Evolutionary conservation across 30 jellyfish, hydroid and myxozoan genomes (phyloP), one percentile per base, ranked within the genome.

Genomic region (Cassiopea andromeda): DNA sequence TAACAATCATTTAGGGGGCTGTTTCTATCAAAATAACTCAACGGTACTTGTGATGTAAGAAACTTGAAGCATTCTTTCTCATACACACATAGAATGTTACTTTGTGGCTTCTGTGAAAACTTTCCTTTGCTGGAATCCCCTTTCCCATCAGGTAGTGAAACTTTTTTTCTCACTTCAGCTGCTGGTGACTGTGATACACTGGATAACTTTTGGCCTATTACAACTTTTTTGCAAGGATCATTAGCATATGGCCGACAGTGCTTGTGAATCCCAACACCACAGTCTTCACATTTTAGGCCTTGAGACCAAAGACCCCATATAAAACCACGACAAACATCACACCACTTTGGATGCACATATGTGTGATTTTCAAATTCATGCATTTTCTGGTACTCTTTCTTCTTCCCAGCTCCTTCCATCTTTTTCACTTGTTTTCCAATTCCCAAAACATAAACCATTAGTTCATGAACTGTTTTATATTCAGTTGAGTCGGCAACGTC

Each of bases 241-340:
- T 89, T 72, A 44, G 93, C 99, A 19, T 59, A 9, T 2, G 73
- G 88, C 80, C 88, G 76, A 88, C 99, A 95, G 64, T 78, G 90
- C 88, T 95, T 90, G 85, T 95, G 99, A 38, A 91, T 95, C 43
- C 89, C 93, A 47, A 95, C 60, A 3, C 97, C 98, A 88, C 99
- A 95, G 78, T 91, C 97, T 73, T 95, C 98, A 74, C 99, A 95
- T 82, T 95, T 95, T 49, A 78, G 59, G 1, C 99, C 99, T 73
- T 95, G 99, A 45, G 91, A 85, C 89, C 96, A 78, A 4, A 95
- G 92, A 12, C 99, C 99, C 99, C 99, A 95, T 2, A 95, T 73
- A 81, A 95, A 95, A 2, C 94, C 92, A 14, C 97, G 92, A 77
- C 99, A 95, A 47, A 75, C 82, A 27, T 91, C 98, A 84, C 99